These are phyloP conservation scores for Phortica magna DNA, from an alignment of 2,888 invertebrate genomes.

Conservation along the genomic window DNA sequence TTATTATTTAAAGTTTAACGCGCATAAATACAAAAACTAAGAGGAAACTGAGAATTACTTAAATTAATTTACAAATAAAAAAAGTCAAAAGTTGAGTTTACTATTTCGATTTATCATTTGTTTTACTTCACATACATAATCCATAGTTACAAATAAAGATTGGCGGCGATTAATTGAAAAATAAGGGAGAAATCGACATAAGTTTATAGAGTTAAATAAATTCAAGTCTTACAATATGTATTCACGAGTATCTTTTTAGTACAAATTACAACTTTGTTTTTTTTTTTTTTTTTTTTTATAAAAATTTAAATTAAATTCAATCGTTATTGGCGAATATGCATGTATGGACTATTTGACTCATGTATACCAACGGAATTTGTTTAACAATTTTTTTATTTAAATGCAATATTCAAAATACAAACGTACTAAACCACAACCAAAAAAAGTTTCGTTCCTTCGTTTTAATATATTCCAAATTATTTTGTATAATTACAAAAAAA, in stretches of 20 bases:
- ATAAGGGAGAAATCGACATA: neutral
- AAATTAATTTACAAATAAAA: slow-evolving; percentile 1
- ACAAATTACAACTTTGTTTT: neutral
- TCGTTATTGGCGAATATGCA: no score
- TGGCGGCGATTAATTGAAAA: neutral
- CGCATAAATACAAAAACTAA: slow-evolving; percentile 30
- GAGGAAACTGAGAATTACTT: slow-evolving; percentile 23
- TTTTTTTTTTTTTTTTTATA: neutral
- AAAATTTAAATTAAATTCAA: neutral
- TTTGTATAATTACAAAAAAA: slow-evolving; percentile 2
- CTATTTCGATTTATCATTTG: neutral
- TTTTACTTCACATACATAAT: slow-evolving; percentile 5
- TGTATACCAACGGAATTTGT: no score
- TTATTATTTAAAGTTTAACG: slow-evolving; percentile 28
- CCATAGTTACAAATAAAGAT: neutral
- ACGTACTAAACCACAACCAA: no score
- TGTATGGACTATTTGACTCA: no score
- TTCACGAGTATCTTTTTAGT: neutral
- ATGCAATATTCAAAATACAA: no score
- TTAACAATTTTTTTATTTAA: no score
- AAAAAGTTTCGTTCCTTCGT: neutral
- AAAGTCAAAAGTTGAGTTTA: neutral
- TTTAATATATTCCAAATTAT: neutral
- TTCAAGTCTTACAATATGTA: slow-evolving; percentile 10
- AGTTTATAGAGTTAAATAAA: neutral